Evolutionary conservation across 2,797 vertebrate species (phyloP), one percentile per base, ranked within the genome.

Genomic region (Pipistrellus pygmaeus): DNA sequence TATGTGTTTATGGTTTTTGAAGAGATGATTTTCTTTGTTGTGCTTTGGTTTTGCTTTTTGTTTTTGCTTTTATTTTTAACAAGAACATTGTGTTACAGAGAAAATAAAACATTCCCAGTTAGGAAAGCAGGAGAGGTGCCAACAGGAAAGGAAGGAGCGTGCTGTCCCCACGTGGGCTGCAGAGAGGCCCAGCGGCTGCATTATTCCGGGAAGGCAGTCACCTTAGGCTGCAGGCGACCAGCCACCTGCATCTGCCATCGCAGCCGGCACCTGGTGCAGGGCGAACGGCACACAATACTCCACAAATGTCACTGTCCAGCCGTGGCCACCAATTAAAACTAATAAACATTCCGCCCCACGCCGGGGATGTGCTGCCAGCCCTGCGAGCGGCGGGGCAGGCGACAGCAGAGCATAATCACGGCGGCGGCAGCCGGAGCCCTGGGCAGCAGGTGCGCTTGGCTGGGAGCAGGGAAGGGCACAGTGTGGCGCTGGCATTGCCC

Each of bases 391-490:
- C 93, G 78, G 90, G 88, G 60, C 92, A 1, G 76, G 76, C 27
- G 6, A 82, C n/a, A 41, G 88, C 93, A 48, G 90, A 35, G 90
- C 93, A 41, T 38, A 84, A 86, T 89, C 77, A 78, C 53, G 88
- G 95, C 88, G 69, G 96, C n/a, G 12, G 88, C 87, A 84, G 95
- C 94, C 94, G 77, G 96, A 93, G 96, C 94, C 92, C 93, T 86
- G 83, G 96, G 95, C 92, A 94, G 95, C 97, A 97, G 97, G 97
- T 97, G 96, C 96, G 89, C 85, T 95, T 94, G 95, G 96, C 96
- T 64, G 84, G 90, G 93, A 93, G 64, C 82, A 18, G 62, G 88
- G 85, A 46, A 93, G 93, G 96, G 96, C 97, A 62, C 96, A 96
- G 96, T 82, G 96, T 96, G 97, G 68, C 0, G 25, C 96, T 97